Conservation (phyloP, 64 coral and sea anemone genomes). For the Montipora efflorescens region DNA sequence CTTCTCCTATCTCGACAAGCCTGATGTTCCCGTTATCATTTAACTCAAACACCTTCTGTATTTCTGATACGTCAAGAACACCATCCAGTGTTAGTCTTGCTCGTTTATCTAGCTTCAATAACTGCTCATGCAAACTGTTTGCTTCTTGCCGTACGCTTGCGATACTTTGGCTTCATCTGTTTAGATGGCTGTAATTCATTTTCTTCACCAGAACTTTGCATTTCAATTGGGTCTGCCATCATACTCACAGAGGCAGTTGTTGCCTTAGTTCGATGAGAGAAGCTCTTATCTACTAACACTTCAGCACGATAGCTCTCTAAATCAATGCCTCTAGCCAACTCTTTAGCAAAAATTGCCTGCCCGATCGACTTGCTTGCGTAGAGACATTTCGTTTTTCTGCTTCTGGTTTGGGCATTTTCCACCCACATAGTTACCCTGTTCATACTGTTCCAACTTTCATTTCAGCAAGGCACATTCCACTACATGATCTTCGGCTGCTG, state of each 20-base stretch:
- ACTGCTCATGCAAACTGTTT: conserved; percentile 51
- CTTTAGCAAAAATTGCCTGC: conserved; percentile 17
- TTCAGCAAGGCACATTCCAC: too few relatives aligned
- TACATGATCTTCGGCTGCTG: too few relatives aligned
- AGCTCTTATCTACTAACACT: too few relatives aligned
- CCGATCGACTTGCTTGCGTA: conserved; percentile 47
- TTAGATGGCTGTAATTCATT: background rate
- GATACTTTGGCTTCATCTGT: conserved; percentile 38
- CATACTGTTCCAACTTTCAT: background rate
- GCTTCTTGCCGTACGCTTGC: conserved; percentile 60
- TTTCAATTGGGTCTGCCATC: conserved; percentile 10
- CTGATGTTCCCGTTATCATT: conserved; percentile 16
- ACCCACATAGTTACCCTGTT: conserved; percentile 57
- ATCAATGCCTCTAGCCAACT: conserved; percentile 36
- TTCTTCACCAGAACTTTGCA: conserved; percentile 37
- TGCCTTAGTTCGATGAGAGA: too few relatives aligned
- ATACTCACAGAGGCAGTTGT: background rate
- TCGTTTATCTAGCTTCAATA: conserved; percentile 53
- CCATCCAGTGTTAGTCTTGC: conserved; percentile 35
- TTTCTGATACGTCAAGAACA: conserved; percentile 30
- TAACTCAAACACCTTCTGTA: conserved; percentile 56
- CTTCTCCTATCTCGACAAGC: too few relatives aligned
- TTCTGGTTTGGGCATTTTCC: conserved; percentile 65
- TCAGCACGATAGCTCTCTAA: too few relatives aligned
- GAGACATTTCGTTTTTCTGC: conserved; percentile 33